A percentile compares a stretch with the other conserved stretches of the same genome.
phyloP scores from a whole-genome alignment of 2,888 invertebrate genomes.

The Stenichneumon culpator region DNA sequence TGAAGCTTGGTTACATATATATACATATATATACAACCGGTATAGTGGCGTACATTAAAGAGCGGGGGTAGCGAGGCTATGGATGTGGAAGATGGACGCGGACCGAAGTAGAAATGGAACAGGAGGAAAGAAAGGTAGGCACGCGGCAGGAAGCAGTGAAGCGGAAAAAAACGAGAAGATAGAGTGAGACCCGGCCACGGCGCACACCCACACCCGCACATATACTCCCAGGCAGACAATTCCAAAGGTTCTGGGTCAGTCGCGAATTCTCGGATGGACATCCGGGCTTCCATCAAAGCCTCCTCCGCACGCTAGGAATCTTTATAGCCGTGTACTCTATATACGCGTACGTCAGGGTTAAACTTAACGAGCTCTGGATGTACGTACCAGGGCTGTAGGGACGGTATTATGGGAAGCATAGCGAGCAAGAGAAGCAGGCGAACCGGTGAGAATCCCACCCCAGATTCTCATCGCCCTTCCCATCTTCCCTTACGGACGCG shows the following conservation, averaged over 20 bases:
- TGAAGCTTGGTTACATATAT: constrained; percentile 4
- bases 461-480: constrained; percentile 28
- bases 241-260: constrained; percentile 48
- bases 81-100: constrained; percentile 19
- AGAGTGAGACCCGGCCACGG: not conserved
- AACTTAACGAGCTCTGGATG: constrained; percentile 36
- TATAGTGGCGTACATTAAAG: constrained; percentile 9
- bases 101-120: constrained; percentile 34
- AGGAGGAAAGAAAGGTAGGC: constrained; percentile 7
- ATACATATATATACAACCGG: constrained; percentile 1
- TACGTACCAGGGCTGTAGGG: constrained; percentile 1
- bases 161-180: constrained; percentile 16
- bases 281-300: constrained; percentile 39
- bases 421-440: not conserved
- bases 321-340: constrained; percentile 32
- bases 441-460: constrained; percentile 4
- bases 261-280: constrained; percentile 43
- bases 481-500: not conserved
- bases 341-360: constrained; percentile 32
- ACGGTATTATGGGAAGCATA: constrained; percentile 8
- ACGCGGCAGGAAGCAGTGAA: constrained; percentile 26
- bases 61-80: not conserved
- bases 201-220: not conserved
- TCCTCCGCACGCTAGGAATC: constrained; percentile 37
- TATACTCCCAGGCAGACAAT: constrained; percentile 16